Conservation (phyloP, 2,797 vertebrate species). For the Hozukius guyotensis region DNA sequence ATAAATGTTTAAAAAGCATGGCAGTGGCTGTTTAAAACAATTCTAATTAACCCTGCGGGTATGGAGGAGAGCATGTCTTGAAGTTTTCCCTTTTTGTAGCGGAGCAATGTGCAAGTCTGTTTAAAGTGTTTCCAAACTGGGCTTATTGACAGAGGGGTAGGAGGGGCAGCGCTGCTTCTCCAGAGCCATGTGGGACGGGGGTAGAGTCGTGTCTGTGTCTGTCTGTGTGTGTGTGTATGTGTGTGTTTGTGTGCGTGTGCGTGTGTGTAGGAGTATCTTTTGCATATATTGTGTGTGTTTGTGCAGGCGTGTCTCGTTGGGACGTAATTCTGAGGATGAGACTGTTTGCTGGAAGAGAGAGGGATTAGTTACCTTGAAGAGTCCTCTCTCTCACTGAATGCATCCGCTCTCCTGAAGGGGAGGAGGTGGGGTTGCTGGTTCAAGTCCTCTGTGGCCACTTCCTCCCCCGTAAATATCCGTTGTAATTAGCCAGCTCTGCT, state of each 20-base stretch:
- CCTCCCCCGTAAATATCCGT: constrained; percentile 40
- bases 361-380: constrained; percentile 44
- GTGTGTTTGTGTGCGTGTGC: constrained; percentile 5
- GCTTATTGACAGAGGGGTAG: constrained; percentile 74
- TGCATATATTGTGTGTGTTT: constrained; percentile 51
- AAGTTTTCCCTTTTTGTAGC: constrained; percentile 67
- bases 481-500: constrained; percentile 49
- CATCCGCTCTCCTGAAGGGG: constrained; percentile 12
- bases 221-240: constrained; percentile 1
- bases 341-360: constrained; percentile 28
- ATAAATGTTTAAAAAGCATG: constrained; percentile 84
- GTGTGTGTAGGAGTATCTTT: constrained; percentile 18
- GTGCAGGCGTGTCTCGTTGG: constrained; percentile 58
- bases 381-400: constrained; percentile 18
- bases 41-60: constrained; percentile 85
- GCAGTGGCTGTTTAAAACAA: constrained; percentile 82
- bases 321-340: constrained; percentile 57
- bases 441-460: constrained; percentile 44
- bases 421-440: constrained; percentile 48
- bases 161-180: constrained; percentile 57
- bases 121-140: constrained; percentile 80
- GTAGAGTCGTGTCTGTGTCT: background rate
- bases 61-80: constrained; percentile 68
- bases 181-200: constrained; percentile 44
- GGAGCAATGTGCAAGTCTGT: constrained; percentile 70